Percentiles rank a stretch among this genome's conserved stretches.
Conservation (phyloP, 2,797 vertebrate species). For the Leptodactylus fallax region DNA sequence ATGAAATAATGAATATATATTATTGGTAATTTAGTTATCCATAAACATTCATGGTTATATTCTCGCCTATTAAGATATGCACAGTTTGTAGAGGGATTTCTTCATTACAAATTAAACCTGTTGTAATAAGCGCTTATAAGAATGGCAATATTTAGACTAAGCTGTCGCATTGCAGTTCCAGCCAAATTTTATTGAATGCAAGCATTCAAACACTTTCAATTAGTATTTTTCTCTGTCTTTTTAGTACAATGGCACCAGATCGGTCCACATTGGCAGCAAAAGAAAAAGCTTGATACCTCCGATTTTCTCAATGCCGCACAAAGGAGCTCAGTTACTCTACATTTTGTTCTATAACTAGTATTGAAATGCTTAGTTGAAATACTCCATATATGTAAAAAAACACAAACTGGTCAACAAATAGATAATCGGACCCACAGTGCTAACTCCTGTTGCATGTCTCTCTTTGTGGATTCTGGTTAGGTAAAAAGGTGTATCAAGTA, state of each 20-base stretch:
- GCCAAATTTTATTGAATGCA: constrained; percentile 26
- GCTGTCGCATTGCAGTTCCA: constrained; percentile 37
- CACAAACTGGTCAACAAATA: background rate
- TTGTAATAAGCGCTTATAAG: constrained; percentile 16
- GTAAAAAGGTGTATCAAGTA: background rate
- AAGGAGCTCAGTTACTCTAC: background rate
- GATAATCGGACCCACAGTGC: background rate
- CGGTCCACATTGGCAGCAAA: background rate
- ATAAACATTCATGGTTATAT: constrained; percentile 26
- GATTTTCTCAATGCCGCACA: background rate
- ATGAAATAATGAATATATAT: constrained; percentile 28
- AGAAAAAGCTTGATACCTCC: background rate
- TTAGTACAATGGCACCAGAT: background rate
- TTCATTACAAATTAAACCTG: constrained; percentile 32
- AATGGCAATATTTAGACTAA: constrained; percentile 20
- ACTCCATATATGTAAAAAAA: background rate
- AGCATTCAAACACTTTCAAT: constrained; percentile 1
- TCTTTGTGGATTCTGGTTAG: background rate
- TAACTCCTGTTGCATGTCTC: background rate
- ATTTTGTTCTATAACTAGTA: background rate
- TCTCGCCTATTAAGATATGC: constrained; percentile 16
- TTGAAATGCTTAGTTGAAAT: background rate
- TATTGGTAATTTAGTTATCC: constrained; percentile 30
- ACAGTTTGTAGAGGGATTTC: constrained; percentile 13
- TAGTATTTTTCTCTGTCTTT: background rate